Percentiles rank a stretch among this genome's conserved stretches.
These are phyloP conservation scores for Tiliqua scincoides DNA, from an alignment of 2,113 vertebrate genomes.

Conservation along the genomic window DNA sequence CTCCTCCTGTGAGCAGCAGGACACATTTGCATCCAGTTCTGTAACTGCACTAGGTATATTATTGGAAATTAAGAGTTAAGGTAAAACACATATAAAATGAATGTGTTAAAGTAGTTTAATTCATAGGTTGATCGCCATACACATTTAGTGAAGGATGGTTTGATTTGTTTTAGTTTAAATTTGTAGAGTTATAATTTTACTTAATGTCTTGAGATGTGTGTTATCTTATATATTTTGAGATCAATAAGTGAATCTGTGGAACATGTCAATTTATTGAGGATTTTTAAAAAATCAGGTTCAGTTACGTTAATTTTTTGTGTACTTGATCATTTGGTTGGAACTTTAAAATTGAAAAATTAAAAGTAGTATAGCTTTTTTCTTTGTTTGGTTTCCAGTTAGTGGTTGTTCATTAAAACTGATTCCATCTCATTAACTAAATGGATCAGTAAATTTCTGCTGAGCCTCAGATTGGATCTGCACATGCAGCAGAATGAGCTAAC, in stretches of 20 bases:
- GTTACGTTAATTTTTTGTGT: too few relatives aligned
- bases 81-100: background rate
- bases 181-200: background rate
- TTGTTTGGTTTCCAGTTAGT: background rate
- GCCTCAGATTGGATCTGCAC: background rate
- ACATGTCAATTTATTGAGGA: too few relatives aligned
- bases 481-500: background rate
- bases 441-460: background rate
- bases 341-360: background rate
- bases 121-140: background rate
- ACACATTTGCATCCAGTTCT: too few relatives aligned
- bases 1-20: background rate
- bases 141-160: slow-evolving; percentile 1
- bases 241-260: too few relatives aligned
- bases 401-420: background rate
- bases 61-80: background rate
- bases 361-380: background rate
- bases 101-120: slow-evolving; percentile 20
- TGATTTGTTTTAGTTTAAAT: slow-evolving; percentile 9
- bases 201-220: background rate
- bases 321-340: background rate
- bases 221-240: background rate
- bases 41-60: too few relatives aligned
- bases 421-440: background rate
- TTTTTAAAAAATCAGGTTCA: too few relatives aligned